phyloP scores from a whole-genome alignment of 2,888 invertebrate species.

The Trachelus tabidus region DNA sequence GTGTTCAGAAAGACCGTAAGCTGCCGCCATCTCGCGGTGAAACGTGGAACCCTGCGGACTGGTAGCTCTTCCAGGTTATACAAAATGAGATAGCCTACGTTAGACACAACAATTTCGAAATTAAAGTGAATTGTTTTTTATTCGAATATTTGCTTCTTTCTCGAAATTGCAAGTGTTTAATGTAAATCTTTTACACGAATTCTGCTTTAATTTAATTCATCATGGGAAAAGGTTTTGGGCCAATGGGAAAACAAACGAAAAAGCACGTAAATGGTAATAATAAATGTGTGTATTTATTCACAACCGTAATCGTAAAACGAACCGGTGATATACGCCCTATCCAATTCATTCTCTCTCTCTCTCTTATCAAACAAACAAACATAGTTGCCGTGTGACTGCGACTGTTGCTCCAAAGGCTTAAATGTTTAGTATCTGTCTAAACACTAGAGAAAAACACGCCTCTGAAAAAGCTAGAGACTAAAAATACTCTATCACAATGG shows the following conservation, averaged over 20 bases:
- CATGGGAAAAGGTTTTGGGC: not conserved
- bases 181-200: not conserved
- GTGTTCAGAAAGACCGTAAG: not conserved
- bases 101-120: no score
- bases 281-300: conserved; percentile 37
- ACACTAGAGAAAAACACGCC: no score
- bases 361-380: not conserved
- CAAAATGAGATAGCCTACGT: not conserved
- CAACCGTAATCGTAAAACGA: conserved; percentile 37
- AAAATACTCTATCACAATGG: conserved; percentile 40
- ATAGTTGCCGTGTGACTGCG: not conserved
- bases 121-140: no score
- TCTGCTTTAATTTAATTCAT: not conserved
- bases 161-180: not conserved
- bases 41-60: not conserved
- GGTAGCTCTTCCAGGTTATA: not conserved
- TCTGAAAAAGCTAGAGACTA: not conserved
- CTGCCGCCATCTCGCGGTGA: not conserved
- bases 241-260: not conserved
- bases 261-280: conserved; percentile 19
- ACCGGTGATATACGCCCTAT: conserved; percentile 17
- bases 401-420: not conserved
- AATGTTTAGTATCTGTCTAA: no score
- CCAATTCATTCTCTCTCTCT: conserved; percentile 19
- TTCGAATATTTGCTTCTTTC: no score